These are phyloP conservation scores for Hypotaenidia okinawae DNA, from an alignment of 2,797 vertebrate genomes.

Conservation along the genomic window DNA sequence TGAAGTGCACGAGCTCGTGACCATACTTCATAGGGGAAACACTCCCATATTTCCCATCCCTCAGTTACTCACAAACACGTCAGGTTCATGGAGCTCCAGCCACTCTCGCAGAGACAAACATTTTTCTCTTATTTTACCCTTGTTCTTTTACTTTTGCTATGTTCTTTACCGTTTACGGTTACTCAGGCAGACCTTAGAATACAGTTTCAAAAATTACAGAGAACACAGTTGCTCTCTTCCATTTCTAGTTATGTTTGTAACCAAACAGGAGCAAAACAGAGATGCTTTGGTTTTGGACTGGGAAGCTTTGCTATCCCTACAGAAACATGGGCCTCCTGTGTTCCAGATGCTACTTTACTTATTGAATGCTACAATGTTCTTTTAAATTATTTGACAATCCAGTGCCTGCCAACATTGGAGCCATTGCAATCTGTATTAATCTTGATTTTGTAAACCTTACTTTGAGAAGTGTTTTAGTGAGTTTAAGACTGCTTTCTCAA, in stretches of 20 bases:
- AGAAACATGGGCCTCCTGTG: background rate
- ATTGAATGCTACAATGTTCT: conserved; percentile 1
- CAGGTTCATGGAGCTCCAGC: background rate
- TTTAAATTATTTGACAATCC: conserved; percentile 16
- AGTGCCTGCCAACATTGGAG: conserved; percentile 18
- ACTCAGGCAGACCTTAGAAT: background rate
- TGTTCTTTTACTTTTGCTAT: background rate
- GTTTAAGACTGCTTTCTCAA: background rate
- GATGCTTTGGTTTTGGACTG: conserved; percentile 32
- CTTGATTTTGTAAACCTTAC: conserved; percentile 36
- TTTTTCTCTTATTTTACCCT: background rate
- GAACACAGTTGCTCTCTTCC: background rate
- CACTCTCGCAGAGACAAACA: background rate
- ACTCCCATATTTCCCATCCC: background rate
- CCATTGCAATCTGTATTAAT: background rate
- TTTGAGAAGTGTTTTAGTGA: conserved; percentile 34
- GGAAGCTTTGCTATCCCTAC: background rate
- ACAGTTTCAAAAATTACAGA: background rate
- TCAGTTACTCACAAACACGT: background rate
- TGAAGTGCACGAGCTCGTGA: background rate
- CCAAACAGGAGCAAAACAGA: background rate
- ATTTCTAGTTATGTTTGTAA: background rate
- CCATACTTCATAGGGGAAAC: background rate
- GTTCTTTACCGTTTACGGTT: background rate
- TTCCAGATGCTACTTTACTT: conserved; percentile 34